Conservation (phyloP, 2,888 invertebrate species). For the Nycteola revayana region DNA sequence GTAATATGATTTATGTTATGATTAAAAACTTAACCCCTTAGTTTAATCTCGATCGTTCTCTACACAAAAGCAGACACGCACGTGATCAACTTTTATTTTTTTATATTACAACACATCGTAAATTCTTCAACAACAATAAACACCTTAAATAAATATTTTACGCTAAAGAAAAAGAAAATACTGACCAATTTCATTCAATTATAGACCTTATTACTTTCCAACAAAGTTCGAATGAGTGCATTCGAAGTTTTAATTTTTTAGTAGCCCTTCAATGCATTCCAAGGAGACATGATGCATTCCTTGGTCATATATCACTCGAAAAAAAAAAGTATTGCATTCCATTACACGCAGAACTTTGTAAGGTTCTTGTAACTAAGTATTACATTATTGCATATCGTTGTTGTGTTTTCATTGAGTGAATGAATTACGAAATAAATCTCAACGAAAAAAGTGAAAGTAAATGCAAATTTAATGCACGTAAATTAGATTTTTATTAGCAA, state of each 20-base stretch:
- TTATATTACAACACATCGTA: constrained; percentile 17
- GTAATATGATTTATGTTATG: too few species aligned
- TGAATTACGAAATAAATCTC: too few species aligned
- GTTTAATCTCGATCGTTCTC: too few species aligned
- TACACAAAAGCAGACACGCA: too few species aligned
- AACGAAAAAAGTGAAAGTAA: too few species aligned
- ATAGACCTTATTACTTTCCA: background rate
- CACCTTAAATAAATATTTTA: constrained; percentile 8
- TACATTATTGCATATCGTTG: too few species aligned
- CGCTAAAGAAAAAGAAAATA: constrained; percentile 7
- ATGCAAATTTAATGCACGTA: too few species aligned
- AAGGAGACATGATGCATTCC: constrained; percentile 28
- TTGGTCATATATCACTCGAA: constrained; percentile 24
- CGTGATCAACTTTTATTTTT: too few species aligned
- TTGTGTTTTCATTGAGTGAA: too few species aligned
- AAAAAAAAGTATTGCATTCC: constrained; percentile 37
- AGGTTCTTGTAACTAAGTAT: too few species aligned
- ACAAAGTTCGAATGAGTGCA: constrained; percentile 5
- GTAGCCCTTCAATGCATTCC: constrained; percentile 28
- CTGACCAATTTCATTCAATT: constrained; percentile 1
- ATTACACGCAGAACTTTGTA: constrained; percentile 18
- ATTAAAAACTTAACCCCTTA: too few species aligned
- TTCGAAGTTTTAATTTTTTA: constrained; percentile 15
- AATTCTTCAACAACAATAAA: constrained; percentile 21
- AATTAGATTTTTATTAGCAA: too few species aligned